Conservation (phyloP, 35 echinoderm and acorn worm genomes). For the Acanthaster planci region DNA sequence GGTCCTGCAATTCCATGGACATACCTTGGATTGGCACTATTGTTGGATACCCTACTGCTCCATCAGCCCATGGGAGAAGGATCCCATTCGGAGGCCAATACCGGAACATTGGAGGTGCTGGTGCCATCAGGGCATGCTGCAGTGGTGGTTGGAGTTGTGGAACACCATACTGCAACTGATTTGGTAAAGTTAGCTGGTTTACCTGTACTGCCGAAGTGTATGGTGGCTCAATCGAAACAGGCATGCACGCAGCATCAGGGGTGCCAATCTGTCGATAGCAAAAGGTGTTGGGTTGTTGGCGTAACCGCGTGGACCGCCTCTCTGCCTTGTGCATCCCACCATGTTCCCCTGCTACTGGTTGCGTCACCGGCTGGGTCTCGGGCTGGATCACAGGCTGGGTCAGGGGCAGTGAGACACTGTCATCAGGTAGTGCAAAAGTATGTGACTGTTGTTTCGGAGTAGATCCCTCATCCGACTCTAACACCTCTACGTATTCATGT, state of each 20-base stretch:
- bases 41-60: too few species aligned
- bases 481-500: not conserved
- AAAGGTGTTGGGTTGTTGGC: slow-evolving; percentile 33
- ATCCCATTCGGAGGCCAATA: too few species aligned
- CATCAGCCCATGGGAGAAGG: too few species aligned
- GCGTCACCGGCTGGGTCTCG: not conserved
- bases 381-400: not conserved
- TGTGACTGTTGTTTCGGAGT: not conserved
- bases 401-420: not conserved
- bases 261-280: slow-evolving; percentile 12
- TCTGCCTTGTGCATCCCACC: not conserved
- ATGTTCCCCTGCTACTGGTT: not conserved
- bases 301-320: not conserved
- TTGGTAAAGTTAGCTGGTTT: too few species aligned
- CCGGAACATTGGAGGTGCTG: too few species aligned
- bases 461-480: not conserved
- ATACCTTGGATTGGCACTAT: too few species aligned
- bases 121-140: too few species aligned
- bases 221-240: not conserved
- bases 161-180: too few species aligned
- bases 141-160: too few species aligned
- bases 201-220: not conserved
- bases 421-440: not conserved
- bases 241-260: slow-evolving; percentile 29
- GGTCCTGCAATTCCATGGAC: too few species aligned